Evolutionary conservation across 1,140 invertebrate genomes (phyloP).

Genomic region (Drosophila equinoxialis): DNA sequence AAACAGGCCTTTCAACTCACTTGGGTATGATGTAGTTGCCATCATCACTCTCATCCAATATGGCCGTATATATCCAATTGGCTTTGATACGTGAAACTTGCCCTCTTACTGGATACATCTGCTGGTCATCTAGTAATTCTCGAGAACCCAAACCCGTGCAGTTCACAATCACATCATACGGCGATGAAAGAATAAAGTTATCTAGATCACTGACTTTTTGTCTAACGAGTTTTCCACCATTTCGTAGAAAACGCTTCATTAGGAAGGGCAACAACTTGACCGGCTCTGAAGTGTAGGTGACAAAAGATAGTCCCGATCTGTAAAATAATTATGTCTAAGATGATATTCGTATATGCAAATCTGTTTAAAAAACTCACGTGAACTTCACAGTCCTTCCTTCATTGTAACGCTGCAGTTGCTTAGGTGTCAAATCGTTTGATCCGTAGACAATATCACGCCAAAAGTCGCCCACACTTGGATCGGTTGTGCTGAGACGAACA

Average conservation of each 20-base stretch:
- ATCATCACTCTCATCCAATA: conserved; percentile 85
- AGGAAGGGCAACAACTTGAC: conserved; percentile 86
- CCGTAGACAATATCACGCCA: conserved; percentile 87
- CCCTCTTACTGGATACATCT: conserved; percentile 87
- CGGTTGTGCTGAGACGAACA: conserved; percentile 83
- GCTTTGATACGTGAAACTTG: conserved; percentile 88
- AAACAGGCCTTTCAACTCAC: conserved; percentile 81
- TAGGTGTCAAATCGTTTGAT: conserved; percentile 82
- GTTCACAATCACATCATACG: conserved; percentile 89
- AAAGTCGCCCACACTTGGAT: conserved; percentile 54
- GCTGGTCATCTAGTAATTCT: conserved; percentile 86
- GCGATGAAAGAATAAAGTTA: conserved; percentile 82
- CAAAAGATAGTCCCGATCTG: conserved; percentile 86
- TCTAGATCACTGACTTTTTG: conserved; percentile 84
- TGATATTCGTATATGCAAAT: neutral
- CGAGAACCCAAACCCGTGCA: conserved; percentile 87
- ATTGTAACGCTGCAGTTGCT: conserved; percentile 84
- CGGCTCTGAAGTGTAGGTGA: conserved; percentile 87
- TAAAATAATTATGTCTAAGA: neutral
- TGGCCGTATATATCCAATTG: conserved; percentile 85
- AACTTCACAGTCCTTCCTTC: conserved; percentile 83
- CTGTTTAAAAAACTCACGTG: conserved; percentile 81
- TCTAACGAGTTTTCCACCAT: conserved; percentile 84
- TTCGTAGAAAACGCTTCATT: conserved; percentile 84
- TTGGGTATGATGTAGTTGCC: conserved; percentile 90